Conservation (phyloP, 2,797 vertebrate genomes). For the Channallabes apus region DNA sequence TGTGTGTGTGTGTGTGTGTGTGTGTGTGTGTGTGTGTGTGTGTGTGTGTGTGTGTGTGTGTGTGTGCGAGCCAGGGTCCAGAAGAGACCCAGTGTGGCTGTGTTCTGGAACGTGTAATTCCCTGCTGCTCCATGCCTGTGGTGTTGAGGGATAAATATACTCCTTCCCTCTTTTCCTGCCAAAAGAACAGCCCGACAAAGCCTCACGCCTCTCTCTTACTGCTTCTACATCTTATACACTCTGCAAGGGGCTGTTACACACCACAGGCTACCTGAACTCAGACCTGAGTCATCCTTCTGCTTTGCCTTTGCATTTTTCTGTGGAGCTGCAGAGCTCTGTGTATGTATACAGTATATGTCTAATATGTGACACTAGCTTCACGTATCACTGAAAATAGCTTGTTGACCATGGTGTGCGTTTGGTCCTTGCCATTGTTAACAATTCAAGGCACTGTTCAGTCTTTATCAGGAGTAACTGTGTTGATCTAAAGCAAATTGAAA, state of each 20-base stretch:
- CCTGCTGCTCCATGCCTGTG: constrained; percentile 53
- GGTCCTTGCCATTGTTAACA: background rate
- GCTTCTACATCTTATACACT: constrained; percentile 31
- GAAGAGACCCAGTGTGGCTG: constrained; percentile 55
- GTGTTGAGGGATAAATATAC: constrained; percentile 60
- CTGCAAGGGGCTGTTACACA: constrained; percentile 39
- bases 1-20: background rate
- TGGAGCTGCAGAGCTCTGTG: background rate
- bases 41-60: constrained; percentile 35
- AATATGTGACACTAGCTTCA: constrained; percentile 1
- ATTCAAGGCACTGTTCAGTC: constrained; percentile 3
- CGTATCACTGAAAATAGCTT: background rate
- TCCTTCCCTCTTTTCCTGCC: constrained; percentile 54
- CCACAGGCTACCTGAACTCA: constrained; percentile 38
- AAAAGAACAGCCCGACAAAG: constrained; percentile 54
- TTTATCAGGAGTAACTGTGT: constrained; percentile 29
- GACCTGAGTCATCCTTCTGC: constrained; percentile 33
- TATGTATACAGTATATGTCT: background rate
- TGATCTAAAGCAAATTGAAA: constrained; percentile 39
- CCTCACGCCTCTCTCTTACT: constrained; percentile 41
- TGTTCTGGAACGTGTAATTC: constrained; percentile 59
- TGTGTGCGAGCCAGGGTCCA: constrained; percentile 50
- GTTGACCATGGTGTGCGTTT: constrained; percentile 1
- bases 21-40: constrained; percentile 15
- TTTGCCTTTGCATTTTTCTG: constrained; percentile 21